These are phyloP conservation scores for Eulemur mongoz DNA, from an alignment of 2,797 vertebrate genomes.

Conservation along the genomic window DNA sequence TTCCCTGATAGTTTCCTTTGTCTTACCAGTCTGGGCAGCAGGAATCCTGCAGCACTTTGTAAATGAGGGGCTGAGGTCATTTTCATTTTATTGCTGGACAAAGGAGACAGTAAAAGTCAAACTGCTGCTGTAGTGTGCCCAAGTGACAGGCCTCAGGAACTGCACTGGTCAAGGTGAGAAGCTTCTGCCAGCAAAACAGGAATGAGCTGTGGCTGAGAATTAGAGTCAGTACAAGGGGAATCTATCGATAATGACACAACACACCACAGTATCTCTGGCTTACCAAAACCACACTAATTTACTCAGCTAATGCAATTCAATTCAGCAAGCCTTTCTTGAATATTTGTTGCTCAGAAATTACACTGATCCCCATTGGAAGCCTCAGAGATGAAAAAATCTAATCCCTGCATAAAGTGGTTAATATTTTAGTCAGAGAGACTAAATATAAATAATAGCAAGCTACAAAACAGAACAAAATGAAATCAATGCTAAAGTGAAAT, in stretches of 20 bases:
- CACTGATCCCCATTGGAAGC: neutral
- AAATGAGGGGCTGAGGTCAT: neutral
- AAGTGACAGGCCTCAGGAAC: neutral
- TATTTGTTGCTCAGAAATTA: conserved; percentile 15
- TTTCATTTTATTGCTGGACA: neutral
- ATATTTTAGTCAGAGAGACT: neutral
- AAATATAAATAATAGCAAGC: neutral
- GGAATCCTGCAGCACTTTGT: neutral
- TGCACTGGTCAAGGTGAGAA: neutral
- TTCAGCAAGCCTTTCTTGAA: conserved; percentile 15
- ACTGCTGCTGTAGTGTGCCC: neutral
- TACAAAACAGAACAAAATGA: neutral
- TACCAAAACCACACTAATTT: neutral
- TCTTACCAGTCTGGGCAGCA: neutral
- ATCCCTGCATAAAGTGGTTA: neutral
- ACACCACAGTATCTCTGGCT: neutral
- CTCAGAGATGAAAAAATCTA: neutral
- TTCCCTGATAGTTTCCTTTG: neutral
- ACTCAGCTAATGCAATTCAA: neutral
- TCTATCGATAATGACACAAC: neutral
- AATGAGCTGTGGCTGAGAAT: neutral
- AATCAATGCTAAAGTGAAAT: neutral
- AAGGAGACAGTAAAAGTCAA: neutral
- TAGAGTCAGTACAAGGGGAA: neutral
- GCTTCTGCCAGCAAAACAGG: neutral